Base-by-base conservation (phyloP, 2,113 vertebrate species). In the Xiphias gladius region DNA sequence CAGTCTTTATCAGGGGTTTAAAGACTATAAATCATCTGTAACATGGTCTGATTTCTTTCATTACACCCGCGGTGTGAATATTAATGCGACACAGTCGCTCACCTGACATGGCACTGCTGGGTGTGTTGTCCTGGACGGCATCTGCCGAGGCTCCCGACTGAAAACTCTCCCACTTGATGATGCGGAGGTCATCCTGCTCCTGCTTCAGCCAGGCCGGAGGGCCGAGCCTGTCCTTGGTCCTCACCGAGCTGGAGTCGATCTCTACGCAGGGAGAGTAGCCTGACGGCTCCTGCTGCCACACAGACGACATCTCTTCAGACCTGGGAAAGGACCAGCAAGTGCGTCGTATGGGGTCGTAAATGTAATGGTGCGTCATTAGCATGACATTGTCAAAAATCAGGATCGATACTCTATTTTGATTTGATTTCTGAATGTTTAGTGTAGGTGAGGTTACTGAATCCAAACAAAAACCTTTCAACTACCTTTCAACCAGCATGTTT, bases 31-130 rank as follows among this genome's bases (percentile, higher is more conserved):
- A 52, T n/a, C 50, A 52, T 17, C 43, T 46, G 43, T 4, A 46
- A 5, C 16, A 9, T 22, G 6, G 19, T 28, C 46, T 14, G 11
- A 39, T 7, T 63, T 12, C 37, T 24, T 19, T 28, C 1, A 50
- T 8, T 3, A 14, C 48, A n/a, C 39, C 32, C n/a, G 9, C 8
- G 4, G 10, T 3, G 9, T 24, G n/a, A 55, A 35, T 22, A 62
- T 11, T 9, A 32, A 12, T 35, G 3, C 2, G 20, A 22, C 19
- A 39, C 8, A 3, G 20, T 16, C 41, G 7, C 22, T 58, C 63
- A 95, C 94, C 89, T 7, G 95, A 92, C 87, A 94, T 90, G 74
- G 93, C 94, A 14, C 94, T 95, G 91, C 90, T 95, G 73, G 93
- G 92, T 1, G 93, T 95, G 87, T 94, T 94, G 91, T 95, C 93